A percentile compares a stretch with the other conserved stretches of the same genome.
phyloP scores from a whole-genome alignment of 2,113 vertebrate genomes.

The Eulemur macaco region DNA sequence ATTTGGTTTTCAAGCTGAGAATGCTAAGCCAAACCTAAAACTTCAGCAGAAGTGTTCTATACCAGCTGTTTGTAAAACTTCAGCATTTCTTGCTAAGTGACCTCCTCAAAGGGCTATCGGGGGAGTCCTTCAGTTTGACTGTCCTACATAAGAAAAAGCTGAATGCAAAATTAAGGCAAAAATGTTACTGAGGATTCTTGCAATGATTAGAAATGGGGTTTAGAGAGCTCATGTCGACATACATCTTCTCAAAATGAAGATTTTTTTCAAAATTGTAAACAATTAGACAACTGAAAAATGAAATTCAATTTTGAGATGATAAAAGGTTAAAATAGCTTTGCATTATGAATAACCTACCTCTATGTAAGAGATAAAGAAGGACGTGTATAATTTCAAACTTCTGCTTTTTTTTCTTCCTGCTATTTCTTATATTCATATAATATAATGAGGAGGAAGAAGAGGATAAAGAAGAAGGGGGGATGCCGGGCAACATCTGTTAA shows the following conservation, averaged over 20 bases:
- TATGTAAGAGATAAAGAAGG: neutral
- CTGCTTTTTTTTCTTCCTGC: neutral
- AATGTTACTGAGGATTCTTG: neutral
- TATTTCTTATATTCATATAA: neutral
- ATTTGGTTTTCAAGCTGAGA: conserved; percentile 41
- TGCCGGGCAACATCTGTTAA: neutral
- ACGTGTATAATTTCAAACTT: neutral
- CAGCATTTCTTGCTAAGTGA: neutral
- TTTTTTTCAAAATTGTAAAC: neutral
- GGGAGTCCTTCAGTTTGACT: neutral
- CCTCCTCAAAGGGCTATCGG: neutral
- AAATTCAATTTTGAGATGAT: neutral
- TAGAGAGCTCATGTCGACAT: neutral
- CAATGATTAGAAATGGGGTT: neutral
- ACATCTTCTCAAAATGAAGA: neutral
- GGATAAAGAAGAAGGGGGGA: too few relatives aligned
- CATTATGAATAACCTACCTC: neutral
- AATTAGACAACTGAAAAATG: neutral
- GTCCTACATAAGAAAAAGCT: conserved; percentile 20
- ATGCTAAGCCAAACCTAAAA: neutral
- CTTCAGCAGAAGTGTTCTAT: neutral
- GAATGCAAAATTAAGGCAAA: conserved; percentile 18
- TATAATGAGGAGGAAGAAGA: neutral
- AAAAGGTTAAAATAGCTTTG: neutral
- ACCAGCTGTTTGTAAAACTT: neutral